A percentile compares a stretch with the other conserved stretches of the same genome.
Conservation (phyloP, 53 echinoderm and acorn worm species). For the Paracentrotus lividus region DNA sequence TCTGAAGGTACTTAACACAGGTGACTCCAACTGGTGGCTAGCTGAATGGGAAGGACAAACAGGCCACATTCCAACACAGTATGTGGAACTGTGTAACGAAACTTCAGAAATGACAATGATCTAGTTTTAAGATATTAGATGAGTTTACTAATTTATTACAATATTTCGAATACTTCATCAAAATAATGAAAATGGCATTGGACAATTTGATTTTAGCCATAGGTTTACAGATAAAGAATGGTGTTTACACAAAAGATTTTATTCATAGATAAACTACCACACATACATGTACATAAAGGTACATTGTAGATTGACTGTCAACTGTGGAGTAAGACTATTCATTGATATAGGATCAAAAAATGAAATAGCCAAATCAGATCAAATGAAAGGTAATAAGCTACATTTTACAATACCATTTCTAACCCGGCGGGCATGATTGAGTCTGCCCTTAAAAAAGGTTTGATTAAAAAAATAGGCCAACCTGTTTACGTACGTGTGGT, state of each 20-base stretch:
- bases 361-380: too few species aligned
- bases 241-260: background rate
- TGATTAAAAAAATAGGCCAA: too few species aligned
- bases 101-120: background rate
- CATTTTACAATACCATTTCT: too few species aligned
- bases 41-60: background rate
- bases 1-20: slow-evolving; percentile 37
- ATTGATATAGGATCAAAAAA: too few species aligned
- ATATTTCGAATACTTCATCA: background rate
- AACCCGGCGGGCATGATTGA: too few species aligned
- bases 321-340: too few species aligned
- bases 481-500: too few species aligned
- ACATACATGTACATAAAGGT: too few species aligned
- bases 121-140: background rate
- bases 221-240: background rate
- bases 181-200: background rate
- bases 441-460: too few species aligned
- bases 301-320: too few species aligned
- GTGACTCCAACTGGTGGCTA: slow-evolving; percentile 29
- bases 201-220: background rate
- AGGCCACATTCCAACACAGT: slow-evolving; percentile 37
- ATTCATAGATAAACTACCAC: background rate
- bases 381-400: too few species aligned
- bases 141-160: background rate
- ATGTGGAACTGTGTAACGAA: slow-evolving; percentile 41